Evolutionary conservation across 1,140 invertebrate species (phyloP).

Genomic region (Drosophila santomea): DNA sequence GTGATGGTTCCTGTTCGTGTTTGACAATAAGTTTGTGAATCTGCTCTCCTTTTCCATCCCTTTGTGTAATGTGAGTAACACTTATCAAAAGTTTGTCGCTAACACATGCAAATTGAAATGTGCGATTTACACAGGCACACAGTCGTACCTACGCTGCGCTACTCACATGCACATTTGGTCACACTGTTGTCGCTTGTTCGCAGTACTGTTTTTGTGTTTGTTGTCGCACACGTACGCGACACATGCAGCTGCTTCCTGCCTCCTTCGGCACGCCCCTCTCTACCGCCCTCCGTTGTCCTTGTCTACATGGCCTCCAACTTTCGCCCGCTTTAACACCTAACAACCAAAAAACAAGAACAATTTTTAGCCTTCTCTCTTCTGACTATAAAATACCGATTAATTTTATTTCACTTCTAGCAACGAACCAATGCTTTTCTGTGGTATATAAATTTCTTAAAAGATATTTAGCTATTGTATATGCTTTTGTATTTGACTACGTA

Average conservation of each 20-base stretch:
- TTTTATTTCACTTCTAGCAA: no score
- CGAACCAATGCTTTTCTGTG: no score
- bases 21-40: slow-evolving; percentile 74
- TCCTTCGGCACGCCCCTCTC: background rate
- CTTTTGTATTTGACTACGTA: background rate
- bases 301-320: slow-evolving; percentile 72
- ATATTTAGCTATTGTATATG: no score
- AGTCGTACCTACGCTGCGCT: slow-evolving; percentile 21
- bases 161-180: slow-evolving; percentile 46
- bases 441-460: no score
- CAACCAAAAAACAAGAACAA: slow-evolving; percentile 64
- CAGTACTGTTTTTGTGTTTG: slow-evolving; percentile 32
- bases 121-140: slow-evolving; percentile 58
- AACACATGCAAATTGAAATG: slow-evolving; percentile 82
- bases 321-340: slow-evolving; percentile 79
- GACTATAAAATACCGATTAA: background rate
- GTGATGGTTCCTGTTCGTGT: slow-evolving; percentile 56
- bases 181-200: slow-evolving; percentile 64
- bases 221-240: slow-evolving; percentile 61
- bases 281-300: slow-evolving; percentile 10
- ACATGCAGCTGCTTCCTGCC: slow-evolving; percentile 47
- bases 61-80: slow-evolving; percentile 74
- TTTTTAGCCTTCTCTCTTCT: background rate
- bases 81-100: slow-evolving; percentile 82
- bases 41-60: slow-evolving; percentile 32